Conservation (phyloP, 2,797 vertebrate genomes). For the Eurystomus glaucurus region DNA sequence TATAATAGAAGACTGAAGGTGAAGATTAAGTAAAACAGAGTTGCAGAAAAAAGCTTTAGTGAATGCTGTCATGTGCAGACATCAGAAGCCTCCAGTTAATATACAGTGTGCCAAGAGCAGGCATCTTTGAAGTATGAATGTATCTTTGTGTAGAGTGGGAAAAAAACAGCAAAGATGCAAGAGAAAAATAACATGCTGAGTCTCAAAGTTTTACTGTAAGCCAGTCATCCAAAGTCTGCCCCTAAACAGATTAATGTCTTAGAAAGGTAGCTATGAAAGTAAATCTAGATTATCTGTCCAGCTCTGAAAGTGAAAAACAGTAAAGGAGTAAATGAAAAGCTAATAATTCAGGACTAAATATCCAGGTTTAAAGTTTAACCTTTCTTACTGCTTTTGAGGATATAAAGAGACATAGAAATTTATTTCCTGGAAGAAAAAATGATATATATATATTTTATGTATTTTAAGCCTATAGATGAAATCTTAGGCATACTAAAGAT, state of each 20-base stretch:
- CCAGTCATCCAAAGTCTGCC: not conserved
- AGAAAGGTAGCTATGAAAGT: not conserved
- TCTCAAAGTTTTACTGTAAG: not conserved
- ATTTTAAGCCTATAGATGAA: not conserved
- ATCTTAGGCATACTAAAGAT: not conserved
- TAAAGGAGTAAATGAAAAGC: not conserved
- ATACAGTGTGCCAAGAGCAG: not conserved
- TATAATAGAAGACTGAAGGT: not conserved
- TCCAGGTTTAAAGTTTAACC: not conserved
- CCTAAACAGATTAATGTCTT: not conserved
- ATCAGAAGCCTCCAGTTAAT: not conserved
- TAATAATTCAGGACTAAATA: not conserved
- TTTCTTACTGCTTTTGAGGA: not conserved
- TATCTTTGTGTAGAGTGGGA: not conserved
- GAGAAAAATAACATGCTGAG: conserved; percentile 3
- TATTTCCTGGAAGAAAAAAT: not conserved
- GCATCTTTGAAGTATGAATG: not conserved
- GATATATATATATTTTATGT: not conserved
- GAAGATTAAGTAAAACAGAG: not conserved
- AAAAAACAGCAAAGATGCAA: not conserved
- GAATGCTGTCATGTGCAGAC: not conserved
- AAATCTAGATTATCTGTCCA: conserved; percentile 10
- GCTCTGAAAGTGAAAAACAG: not conserved
- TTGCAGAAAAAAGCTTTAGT: not conserved
- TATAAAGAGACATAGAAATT: not conserved